phyloP scores from a whole-genome alignment of 2,797 vertebrate species.

The Anguilla pacifica region DNA sequence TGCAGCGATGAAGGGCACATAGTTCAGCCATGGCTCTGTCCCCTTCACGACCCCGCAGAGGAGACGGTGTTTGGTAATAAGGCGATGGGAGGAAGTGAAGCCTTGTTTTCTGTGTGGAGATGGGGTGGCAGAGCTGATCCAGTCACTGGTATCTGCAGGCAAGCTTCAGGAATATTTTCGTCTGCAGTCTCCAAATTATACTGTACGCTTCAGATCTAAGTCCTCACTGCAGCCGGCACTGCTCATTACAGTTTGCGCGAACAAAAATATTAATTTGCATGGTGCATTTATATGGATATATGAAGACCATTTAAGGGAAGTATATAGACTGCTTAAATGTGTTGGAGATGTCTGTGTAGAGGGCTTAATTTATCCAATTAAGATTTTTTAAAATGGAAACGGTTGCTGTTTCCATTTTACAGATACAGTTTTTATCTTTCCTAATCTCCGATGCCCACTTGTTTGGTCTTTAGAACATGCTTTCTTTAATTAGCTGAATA shows the following conservation, averaged over 20 bases:
- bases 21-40: not conserved
- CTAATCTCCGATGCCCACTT: not conserved
- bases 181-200: not conserved
- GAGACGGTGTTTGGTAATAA: constrained; percentile 10
- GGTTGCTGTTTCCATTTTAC: not conserved
- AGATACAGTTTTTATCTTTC: constrained; percentile 10
- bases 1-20: not conserved
- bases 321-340: constrained; percentile 2
- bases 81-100: not conserved
- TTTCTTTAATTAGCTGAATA: constrained; percentile 29
- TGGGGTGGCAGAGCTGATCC: constrained; percentile 2
- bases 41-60: not conserved
- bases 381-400: not conserved
- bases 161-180: constrained; percentile 24
- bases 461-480: constrained; percentile 29
- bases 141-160: constrained; percentile 3
- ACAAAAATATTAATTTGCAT: constrained; percentile 29
- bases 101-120: constrained; percentile 17
- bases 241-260: constrained; percentile 7
- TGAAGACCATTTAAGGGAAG: constrained; percentile 18
- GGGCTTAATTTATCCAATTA: constrained; percentile 22
- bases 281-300: constrained; percentile 21
- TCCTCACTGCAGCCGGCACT: not conserved
- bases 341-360: not conserved
- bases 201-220: not conserved